Conservation (phyloP, 2,113 vertebrate genomes). For the Pygoscelis antarcticus region DNA sequence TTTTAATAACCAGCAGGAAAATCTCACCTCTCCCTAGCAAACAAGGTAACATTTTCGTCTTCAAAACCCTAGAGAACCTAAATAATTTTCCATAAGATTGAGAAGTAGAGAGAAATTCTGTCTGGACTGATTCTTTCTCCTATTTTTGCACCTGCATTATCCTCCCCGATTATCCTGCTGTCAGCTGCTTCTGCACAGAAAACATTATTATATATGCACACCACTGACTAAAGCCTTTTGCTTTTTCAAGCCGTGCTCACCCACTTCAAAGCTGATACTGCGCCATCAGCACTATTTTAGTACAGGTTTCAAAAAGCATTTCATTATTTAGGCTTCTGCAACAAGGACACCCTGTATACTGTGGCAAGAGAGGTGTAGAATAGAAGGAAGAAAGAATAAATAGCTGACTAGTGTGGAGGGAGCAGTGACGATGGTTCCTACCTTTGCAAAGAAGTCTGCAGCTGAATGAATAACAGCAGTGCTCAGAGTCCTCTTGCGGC, state of each 20-base stretch:
- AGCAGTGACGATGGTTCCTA: background rate
- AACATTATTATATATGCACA: conserved; percentile 16
- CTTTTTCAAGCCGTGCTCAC: background rate
- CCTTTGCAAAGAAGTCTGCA: background rate
- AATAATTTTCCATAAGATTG: conserved; percentile 9
- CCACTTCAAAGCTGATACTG: background rate
- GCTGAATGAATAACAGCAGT: background rate
- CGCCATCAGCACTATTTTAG: conserved; percentile 23
- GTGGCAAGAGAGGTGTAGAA: background rate
- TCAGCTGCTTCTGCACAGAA: conserved; percentile 28
- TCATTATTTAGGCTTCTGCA: background rate
- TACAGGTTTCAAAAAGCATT: background rate
- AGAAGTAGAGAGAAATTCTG: background rate
- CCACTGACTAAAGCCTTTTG: background rate
- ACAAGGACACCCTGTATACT: background rate
- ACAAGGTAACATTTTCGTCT: background rate
- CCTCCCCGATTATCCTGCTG: conserved; percentile 34
- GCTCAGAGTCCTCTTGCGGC: background rate
- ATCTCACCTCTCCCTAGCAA: background rate
- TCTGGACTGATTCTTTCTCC: background rate
- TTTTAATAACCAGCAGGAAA: conserved; percentile 24
- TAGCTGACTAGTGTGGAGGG: background rate
- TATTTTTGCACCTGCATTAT: conserved; percentile 31
- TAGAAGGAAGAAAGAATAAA: background rate
- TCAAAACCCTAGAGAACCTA: conserved; percentile 9